Base-by-base conservation (phyloP, 2,797 vertebrate genomes). In the Hydrocynus forskahlii region DNA sequence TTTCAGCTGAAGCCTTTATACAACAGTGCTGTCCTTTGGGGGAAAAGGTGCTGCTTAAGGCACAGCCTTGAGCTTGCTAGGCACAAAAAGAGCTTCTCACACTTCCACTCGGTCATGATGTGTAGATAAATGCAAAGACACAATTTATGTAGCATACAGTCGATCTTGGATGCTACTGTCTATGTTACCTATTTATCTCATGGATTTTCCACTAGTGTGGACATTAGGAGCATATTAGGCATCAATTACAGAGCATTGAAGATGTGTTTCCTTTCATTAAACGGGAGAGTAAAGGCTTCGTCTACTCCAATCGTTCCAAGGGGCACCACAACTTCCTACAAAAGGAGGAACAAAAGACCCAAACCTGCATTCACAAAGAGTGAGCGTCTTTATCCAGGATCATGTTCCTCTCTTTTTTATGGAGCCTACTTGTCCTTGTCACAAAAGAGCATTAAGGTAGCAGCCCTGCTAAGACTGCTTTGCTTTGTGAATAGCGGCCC, bases 171-270 rank as follows among this genome's bases (percentile, higher is more conserved):
- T 16, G 43, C 6, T 45, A 7, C 10, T 45, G 43, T 10, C 43
- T 45, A 7, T 14, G 63, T n/a, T 43, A 19, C 84, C 85, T 55
- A 52, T 88, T 87, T 84, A 84, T 78, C 13, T 81, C 86, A 93
- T 91, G 88, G 91, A 92, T 92, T 93, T 91, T 70, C 87, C 88
- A 88, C 93, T 92, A 91, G 85, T 75, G 64, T 23, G 29, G 81
- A 43, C 82, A 71, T 86, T 43, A 79, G 82, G 87, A 87, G 82
- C 40, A 50, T 68, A 64, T 55, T 0, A 52, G 88, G 87, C 86
- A 87, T 91, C 88, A 81, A 83, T 86, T 52, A 69, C 72, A 91
- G 90, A 85, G 40, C 35, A 74, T 75, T 76, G 66, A 76, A 84
- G 81, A 86, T 50, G 76, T 86, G 91, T 87, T 83, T 0, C 23